A percentile compares a stretch with the other conserved stretches of the same genome.
phyloP scores from a whole-genome alignment of 2,888 invertebrate genomes.

The Agriopis aurantiaria region DNA sequence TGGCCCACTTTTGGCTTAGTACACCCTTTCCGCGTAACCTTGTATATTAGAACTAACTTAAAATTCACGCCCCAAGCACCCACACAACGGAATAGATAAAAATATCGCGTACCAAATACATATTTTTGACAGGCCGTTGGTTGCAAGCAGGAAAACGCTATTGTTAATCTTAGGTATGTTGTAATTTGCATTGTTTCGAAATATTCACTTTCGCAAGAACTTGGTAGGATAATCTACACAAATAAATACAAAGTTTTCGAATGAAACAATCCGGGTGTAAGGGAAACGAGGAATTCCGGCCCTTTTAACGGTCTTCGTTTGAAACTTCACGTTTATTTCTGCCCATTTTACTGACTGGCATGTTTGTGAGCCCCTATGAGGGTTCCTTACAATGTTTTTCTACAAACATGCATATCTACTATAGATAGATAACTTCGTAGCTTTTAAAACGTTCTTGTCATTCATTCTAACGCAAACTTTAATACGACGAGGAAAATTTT shows the following conservation, averaged over 20 bases:
- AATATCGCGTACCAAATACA: background rate
- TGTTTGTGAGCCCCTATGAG: constrained; percentile 42
- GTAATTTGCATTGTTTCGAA: constrained; percentile 26
- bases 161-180: background rate
- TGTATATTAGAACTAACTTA: background rate
- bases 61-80: background rate
- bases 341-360: constrained; percentile 27
- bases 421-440: background rate
- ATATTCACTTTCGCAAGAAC: constrained; percentile 15
- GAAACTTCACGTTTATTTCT: constrained; percentile 35
- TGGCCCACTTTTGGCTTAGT: too few relatives aligned
- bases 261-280: constrained; percentile 35
- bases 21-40: too few relatives aligned
- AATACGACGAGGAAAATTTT: constrained; percentile 42
- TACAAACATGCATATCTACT: constrained; percentile 16
- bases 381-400: constrained; percentile 33
- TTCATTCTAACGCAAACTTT: constrained; percentile 13
- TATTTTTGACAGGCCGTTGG: background rate
- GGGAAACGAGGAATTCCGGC: constrained; percentile 37
- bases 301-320: constrained; percentile 39
- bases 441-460: constrained; percentile 3
- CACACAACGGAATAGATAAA: background rate
- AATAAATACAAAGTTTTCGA: constrained; percentile 42
- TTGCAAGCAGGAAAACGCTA: constrained; percentile 2
- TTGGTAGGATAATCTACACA: constrained; percentile 25